Base-by-base conservation (phyloP, 2,113 vertebrate species). In the Tauraco erythrolophus region DNA sequence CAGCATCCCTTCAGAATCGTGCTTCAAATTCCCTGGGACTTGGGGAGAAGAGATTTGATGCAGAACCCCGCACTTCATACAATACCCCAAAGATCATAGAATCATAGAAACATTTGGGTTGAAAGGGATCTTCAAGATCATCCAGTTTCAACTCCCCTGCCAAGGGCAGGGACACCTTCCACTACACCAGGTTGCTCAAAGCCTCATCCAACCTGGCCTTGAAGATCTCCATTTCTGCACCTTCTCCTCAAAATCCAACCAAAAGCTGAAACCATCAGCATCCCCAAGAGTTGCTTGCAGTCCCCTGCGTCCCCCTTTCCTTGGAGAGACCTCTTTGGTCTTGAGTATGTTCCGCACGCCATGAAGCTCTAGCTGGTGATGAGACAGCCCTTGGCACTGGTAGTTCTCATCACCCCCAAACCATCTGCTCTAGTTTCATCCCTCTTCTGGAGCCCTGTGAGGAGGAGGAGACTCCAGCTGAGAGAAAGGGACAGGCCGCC, bases 401-500 rank as follows among this genome's bases (percentile, higher is more conserved):
- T 60, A 28, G 7, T 87, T 58, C 77, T 66, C 83, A 96, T 91
- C 93, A 96, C 95, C 93, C 96, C 95, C 97, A 91, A 92, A 87
- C 97, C 96, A 97, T 97, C 97, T 97, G 97, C 89, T 96, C 76
- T 35, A 35, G 56, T 79, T 88, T 57, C 91, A 94, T 76, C 54
- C 78, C 14, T 94, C 91, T 90, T 57, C 84, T 90, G 69, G 92
- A 87, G 80, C 94, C 86, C 56, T 90, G 71, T 75, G 88, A 97
- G 95, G 96, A 95, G 94, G 96, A 95, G 94, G 96, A 91, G 92
- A 71, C 92, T 97, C 86, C 91, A 94, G 95, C 95, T 92, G 94
- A 97, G 93, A 96, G 71, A 91, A 92, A 92, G 95, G 89, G 92
- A 97, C 96, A 96, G 94, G 93, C 95, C 95, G 79, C 97, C 97